Evolutionary conservation across 1,140 invertebrate genomes (phyloP).

Genomic region (Drosophila nasuta): DNA sequence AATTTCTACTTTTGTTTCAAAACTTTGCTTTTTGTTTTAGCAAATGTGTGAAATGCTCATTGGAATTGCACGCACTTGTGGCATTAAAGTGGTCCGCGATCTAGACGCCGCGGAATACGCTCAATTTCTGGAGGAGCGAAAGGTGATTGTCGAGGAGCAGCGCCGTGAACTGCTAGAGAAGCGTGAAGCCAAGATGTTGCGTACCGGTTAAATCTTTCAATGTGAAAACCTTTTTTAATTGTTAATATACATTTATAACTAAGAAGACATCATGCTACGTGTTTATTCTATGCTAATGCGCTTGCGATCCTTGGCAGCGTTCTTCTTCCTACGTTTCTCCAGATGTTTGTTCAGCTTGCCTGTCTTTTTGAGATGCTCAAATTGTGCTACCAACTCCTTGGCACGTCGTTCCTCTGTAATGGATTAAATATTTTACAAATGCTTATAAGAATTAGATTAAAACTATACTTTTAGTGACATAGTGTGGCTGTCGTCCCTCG

Average conservation of each 20-base stretch:
- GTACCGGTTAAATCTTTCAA: constrained; percentile 87
- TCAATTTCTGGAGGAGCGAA: constrained; percentile 93
- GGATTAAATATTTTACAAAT: constrained; percentile 55
- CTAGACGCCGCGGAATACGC: constrained; percentile 93
- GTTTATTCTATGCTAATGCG: constrained; percentile 78
- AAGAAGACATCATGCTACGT: constrained; percentile 34
- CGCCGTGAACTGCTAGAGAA: constrained; percentile 92
- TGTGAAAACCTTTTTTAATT: constrained; percentile 48
- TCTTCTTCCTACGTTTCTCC: constrained; percentile 90
- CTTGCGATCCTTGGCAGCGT: constrained; percentile 86
- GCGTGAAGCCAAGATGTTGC: constrained; percentile 96
- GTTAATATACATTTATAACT: constrained; percentile 73
- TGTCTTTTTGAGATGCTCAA: constrained; percentile 89
- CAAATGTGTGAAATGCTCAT: constrained; percentile 93
- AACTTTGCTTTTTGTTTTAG: constrained; percentile 79
- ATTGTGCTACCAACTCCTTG: constrained; percentile 89
- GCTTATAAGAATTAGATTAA: not conserved
- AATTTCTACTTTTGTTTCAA: no score
- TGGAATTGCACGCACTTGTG: constrained; percentile 90
- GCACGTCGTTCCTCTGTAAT: constrained; percentile 89
- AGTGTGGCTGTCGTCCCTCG: constrained; percentile 89
- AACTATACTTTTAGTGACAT: constrained; percentile 92
- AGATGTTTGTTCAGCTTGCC: constrained; percentile 92
- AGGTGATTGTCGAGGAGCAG: constrained; percentile 90
- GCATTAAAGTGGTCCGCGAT: constrained; percentile 94